phyloP scores from a whole-genome alignment of 2,113 vertebrate species.

The Gymnarchus niloticus region DNA sequence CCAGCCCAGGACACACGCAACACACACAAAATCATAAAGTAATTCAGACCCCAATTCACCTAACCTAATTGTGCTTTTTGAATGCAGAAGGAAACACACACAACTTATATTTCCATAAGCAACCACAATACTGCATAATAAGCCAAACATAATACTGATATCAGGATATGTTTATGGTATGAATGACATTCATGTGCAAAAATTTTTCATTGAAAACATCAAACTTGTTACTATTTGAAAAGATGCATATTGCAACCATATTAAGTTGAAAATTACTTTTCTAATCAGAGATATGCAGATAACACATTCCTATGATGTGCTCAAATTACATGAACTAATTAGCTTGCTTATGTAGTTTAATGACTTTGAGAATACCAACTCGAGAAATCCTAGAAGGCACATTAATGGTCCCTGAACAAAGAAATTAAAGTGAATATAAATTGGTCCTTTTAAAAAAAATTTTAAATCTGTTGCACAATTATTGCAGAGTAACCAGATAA shows the following conservation, averaged over 20 bases:
- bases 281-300: neutral
- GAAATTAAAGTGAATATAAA: slow-evolving; percentile 24
- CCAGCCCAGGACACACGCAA: neutral
- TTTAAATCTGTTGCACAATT: neutral
- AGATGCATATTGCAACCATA: slow-evolving; percentile 3
- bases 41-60: neutral
- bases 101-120: neutral
- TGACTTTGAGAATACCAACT: slow-evolving; percentile 17
- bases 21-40: neutral
- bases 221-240: neutral
- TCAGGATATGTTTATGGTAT: neutral
- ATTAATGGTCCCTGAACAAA: slow-evolving; percentile 8
- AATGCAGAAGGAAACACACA: neutral
- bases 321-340: slow-evolving; percentile 18
- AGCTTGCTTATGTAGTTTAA: slow-evolving; percentile 28
- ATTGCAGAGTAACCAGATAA: neutral
- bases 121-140: too few relatives aligned
- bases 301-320: neutral
- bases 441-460: neutral
- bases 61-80: neutral
- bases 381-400: slow-evolving; percentile 16
- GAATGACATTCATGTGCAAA: neutral
- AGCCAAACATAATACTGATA: neutral
- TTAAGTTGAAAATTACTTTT: neutral
- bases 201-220: neutral